These are phyloP conservation scores for Neuroscelio doddi DNA, from an alignment of 2,888 invertebrate genomes.

Conservation along the genomic window DNA sequence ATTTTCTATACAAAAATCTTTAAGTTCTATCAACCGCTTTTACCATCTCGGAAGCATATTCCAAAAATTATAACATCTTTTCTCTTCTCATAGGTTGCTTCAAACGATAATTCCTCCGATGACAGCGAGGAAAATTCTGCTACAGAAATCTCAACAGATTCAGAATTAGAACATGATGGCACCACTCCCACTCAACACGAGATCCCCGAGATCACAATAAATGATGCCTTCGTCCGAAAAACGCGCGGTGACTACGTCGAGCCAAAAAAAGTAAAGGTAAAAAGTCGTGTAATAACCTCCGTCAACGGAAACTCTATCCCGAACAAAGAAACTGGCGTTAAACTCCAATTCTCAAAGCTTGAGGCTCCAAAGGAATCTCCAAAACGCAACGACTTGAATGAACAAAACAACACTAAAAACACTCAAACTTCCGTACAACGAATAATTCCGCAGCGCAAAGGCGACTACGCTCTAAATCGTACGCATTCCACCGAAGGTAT, in stretches of 20 bases:
- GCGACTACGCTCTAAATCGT: conserved; percentile 86
- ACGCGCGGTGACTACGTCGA: conserved; percentile 71
- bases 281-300: conserved; percentile 73
- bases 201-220: conserved; percentile 84
- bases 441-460: conserved; percentile 73
- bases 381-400: conserved; percentile 2
- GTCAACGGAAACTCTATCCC: conserved; percentile 68
- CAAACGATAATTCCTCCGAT: conserved; percentile 71
- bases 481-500: conserved; percentile 91
- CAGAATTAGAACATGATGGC: conserved; percentile 91
- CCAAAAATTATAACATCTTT: too few species aligned
- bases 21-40: too few species aligned
- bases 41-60: too few species aligned
- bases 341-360: conserved; percentile 52
- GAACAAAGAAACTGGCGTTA: conserved; percentile 50
- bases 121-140: conserved; percentile 87
- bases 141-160: conserved; percentile 93
- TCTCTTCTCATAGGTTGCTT: conserved; percentile 80
- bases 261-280: conserved; percentile 78
- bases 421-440: conserved; percentile 3
- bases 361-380: conserved; percentile 42
- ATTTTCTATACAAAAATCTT: too few species aligned
- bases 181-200: conserved; percentile 79
- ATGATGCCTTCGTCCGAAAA: conserved; percentile 78
- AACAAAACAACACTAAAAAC: conserved; percentile 60